These are phyloP conservation scores for Okapia johnstoni DNA, from an alignment of 2,113 vertebrate species.

Conservation along the genomic window DNA sequence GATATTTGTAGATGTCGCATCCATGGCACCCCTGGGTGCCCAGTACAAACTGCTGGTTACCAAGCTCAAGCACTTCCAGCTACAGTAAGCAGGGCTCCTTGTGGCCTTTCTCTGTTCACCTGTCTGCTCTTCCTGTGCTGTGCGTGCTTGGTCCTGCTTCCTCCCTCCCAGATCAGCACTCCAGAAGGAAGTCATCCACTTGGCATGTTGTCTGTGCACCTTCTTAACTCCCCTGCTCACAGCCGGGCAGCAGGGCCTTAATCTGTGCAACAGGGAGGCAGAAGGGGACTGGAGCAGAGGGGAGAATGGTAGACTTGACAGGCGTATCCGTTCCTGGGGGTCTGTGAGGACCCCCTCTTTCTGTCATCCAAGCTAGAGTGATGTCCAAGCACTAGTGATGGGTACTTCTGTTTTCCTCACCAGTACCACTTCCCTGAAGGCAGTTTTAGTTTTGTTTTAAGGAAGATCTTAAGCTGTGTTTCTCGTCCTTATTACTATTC, in stretches of 20 bases:
- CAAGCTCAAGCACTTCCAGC: constrained; percentile 81
- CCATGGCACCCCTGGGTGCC: constrained; percentile 82
- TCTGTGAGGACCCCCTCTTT: too few relatives aligned
- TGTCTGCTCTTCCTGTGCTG: background rate
- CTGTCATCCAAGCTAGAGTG: background rate
- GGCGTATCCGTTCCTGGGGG: background rate
- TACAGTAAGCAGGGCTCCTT: constrained; percentile 77
- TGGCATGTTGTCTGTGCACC: background rate
- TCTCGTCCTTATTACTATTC: background rate
- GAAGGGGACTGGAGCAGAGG: background rate
- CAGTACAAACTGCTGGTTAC: constrained; percentile 81
- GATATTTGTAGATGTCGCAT: constrained; percentile 83
- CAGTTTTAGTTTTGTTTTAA: background rate
- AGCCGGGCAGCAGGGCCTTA: background rate
- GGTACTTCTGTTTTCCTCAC: background rate
- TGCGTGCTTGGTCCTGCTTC: background rate
- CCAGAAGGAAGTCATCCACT: background rate
- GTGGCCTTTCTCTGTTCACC: background rate
- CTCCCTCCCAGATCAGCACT: background rate
- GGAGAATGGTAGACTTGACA: too few relatives aligned
- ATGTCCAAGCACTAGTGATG: background rate
- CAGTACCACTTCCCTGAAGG: background rate
- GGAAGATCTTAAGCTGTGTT: background rate
- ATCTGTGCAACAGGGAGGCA: background rate
- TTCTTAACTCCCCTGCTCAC: background rate